These are phyloP conservation scores for Rhea pennata DNA, from an alignment of 2,113 vertebrate genomes.

Conservation along the genomic window DNA sequence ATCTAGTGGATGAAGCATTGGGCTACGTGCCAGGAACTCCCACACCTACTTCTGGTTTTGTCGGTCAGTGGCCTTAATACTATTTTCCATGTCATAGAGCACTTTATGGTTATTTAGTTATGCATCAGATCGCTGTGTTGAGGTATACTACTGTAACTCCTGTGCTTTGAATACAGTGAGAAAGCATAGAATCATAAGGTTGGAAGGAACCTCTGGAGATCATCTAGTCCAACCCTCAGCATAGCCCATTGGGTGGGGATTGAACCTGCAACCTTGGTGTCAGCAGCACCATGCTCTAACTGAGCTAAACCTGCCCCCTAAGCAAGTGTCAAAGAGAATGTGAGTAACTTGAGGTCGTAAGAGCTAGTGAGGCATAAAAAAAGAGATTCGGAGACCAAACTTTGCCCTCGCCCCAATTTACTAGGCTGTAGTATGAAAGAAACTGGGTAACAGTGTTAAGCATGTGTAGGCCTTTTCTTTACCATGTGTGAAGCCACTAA, in stretches of 20 bases:
- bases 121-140: neutral
- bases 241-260: too few relatives aligned
- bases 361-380: neutral
- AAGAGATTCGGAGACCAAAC: neutral
- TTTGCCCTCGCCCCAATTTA: neutral
- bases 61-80: neutral
- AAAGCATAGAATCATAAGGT: neutral
- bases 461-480: neutral
- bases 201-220: too few relatives aligned
- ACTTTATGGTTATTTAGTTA: slow-evolving; percentile 10
- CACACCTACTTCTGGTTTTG: neutral
- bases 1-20: neutral
- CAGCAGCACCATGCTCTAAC: too few relatives aligned
- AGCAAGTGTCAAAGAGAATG: neutral
- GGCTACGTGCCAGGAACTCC: neutral
- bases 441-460: neutral
- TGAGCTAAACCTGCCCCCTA: too few relatives aligned
- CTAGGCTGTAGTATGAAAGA: neutral
- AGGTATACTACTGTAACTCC: neutral
- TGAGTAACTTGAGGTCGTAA: neutral
- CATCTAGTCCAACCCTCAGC: too few relatives aligned
- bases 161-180: neutral
- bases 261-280: too few relatives aligned
- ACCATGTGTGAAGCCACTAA: neutral
- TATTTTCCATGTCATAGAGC: neutral